Evolutionary conservation across 2,113 vertebrate species (phyloP).

Genomic region (Anthoscopus minutus): DNA sequence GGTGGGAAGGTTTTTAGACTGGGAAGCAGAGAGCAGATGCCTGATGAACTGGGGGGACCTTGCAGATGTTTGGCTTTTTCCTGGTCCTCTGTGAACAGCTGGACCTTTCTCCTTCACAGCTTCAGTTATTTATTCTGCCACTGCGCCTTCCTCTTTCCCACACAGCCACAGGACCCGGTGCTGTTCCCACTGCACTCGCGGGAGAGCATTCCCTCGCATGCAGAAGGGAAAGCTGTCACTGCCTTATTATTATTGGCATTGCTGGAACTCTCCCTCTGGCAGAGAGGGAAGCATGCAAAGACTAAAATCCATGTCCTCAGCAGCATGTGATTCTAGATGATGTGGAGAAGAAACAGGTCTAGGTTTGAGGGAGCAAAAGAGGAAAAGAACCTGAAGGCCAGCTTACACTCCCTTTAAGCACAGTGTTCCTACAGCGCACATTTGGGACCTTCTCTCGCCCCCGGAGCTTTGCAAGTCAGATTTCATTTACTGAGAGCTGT

Average conservation of each 20-base stretch:
- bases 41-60: constrained; percentile 36
- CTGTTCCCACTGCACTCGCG: background rate
- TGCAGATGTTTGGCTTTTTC: constrained; percentile 56
- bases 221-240: background rate
- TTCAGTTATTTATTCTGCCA: constrained; percentile 42
- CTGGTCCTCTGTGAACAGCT: background rate
- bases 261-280: background rate
- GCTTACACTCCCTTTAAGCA: background rate
- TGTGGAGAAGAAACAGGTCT: background rate
- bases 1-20: background rate
- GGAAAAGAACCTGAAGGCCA: background rate
- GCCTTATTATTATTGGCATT: background rate
- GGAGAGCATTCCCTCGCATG: background rate
- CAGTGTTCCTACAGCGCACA: background rate
- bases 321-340: rapidly evolving
- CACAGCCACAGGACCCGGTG: background rate
- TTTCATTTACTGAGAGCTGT: background rate
- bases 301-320: background rate
- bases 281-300: background rate
- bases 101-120: constrained; percentile 36
- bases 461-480: background rate
- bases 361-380: background rate
- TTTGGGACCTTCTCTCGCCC: background rate
- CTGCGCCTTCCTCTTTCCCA: constrained; percentile 41
- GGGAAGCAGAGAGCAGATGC: constrained; percentile 30